Evolutionary conservation across 2,113 vertebrate species (phyloP).

Genomic region (Chloropsis hardwickii): DNA sequence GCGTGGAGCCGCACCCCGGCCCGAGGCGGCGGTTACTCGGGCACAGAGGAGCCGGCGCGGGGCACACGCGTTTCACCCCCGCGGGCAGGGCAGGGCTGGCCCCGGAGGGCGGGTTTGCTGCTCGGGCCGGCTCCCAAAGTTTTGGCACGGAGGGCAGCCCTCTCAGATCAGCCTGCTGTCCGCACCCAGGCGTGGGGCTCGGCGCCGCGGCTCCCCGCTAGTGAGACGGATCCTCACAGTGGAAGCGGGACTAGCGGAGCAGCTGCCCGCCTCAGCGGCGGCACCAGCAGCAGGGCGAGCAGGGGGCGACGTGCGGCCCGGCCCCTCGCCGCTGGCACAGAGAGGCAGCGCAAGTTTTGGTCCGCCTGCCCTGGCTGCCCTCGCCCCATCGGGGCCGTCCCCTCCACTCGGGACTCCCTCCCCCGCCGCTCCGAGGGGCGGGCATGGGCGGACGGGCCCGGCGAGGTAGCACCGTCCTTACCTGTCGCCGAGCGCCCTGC

Average conservation of each 20-base stretch:
- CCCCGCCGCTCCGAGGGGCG: background rate
- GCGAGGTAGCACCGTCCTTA: background rate
- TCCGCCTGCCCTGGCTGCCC: background rate
- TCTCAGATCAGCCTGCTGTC: background rate
- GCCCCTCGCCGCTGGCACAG: background rate
- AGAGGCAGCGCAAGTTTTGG: background rate
- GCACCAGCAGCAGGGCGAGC: background rate
- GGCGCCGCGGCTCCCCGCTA: background rate
- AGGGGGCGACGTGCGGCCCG: background rate
- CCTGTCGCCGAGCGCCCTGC: background rate
- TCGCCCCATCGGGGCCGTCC: background rate
- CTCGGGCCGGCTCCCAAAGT: background rate
- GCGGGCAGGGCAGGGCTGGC: background rate
- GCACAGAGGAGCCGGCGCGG: background rate
- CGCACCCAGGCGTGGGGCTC: background rate
- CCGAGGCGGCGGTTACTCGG: background rate
- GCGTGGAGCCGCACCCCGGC: background rate
- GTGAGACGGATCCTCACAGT: background rate
- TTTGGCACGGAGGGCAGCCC: background rate
- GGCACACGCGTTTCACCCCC: background rate
- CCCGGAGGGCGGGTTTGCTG: background rate
- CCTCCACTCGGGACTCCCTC: background rate
- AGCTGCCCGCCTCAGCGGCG: background rate
- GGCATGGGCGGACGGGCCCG: background rate
- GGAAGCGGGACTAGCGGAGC: background rate